Evolutionary conservation across 2,888 invertebrate genomes (phyloP).

Genomic region (Salpingus planirostris): DNA sequence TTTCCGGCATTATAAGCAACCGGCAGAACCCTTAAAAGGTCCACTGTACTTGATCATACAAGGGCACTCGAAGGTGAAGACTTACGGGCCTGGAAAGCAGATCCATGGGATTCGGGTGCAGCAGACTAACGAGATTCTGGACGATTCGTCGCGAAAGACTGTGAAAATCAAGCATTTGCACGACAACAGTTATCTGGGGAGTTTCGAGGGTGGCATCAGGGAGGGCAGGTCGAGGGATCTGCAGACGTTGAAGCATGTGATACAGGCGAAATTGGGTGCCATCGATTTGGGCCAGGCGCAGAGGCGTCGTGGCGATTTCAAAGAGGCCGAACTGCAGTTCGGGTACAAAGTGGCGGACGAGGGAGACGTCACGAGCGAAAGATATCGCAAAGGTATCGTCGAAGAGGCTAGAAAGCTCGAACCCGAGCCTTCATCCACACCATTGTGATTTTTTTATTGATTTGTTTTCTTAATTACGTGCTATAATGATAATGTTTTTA

Average conservation of each 20-base stretch:
- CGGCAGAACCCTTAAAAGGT: constrained; percentile 50
- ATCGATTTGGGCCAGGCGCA: constrained; percentile 31
- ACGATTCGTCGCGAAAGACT: too few species aligned
- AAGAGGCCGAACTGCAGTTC: constrained; percentile 50
- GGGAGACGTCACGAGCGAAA: constrained; percentile 47
- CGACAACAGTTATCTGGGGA: background rate
- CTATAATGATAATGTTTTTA: too few species aligned
- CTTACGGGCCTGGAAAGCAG: constrained; percentile 58
- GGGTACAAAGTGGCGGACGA: constrained; percentile 51
- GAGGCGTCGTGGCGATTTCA: constrained; percentile 29
- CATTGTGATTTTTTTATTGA: too few species aligned
- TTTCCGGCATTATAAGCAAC: constrained; percentile 54
- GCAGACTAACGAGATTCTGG: constrained; percentile 48
- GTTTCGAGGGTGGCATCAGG: constrained; percentile 10
- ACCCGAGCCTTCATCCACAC: too few species aligned
- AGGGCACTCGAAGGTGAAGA: constrained; percentile 79
- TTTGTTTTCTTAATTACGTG: too few species aligned
- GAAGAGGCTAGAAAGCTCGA: too few species aligned
- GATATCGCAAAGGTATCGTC: constrained; percentile 53
- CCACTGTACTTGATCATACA: constrained; percentile 73
- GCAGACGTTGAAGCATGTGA: constrained; percentile 37
- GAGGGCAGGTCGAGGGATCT: constrained; percentile 31
- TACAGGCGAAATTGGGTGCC: constrained; percentile 38
- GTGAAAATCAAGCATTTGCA: background rate
- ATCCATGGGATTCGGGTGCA: constrained; percentile 42